These are phyloP conservation scores for Contarinia nasturtii DNA, from an alignment of 1,140 invertebrate genomes.

Conservation along the genomic window DNA sequence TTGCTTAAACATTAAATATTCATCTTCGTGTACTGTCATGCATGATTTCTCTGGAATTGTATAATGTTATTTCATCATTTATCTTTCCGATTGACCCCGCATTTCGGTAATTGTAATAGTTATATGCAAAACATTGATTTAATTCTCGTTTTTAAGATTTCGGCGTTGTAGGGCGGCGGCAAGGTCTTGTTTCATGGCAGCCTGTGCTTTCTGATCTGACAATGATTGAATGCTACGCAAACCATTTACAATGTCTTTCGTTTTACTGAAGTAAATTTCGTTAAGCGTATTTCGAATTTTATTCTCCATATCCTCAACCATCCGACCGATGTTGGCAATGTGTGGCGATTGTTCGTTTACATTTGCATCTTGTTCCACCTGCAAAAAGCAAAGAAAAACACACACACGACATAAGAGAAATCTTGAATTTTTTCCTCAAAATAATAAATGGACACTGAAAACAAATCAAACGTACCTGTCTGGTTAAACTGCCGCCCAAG, in stretches of 20 bases:
- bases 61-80: too few species aligned
- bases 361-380: conserved; percentile 77
- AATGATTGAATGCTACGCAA: conserved; percentile 73
- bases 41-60: too few species aligned
- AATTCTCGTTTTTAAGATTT: conserved; percentile 20
- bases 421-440: too few species aligned
- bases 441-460: too few species aligned
- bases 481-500: conserved; percentile 88
- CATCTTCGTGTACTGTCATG: too few species aligned
- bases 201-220: conserved; percentile 63
- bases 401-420: too few species aligned
- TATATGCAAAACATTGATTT: background rate
- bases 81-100: too few species aligned
- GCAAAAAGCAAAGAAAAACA: conserved; percentile 9
- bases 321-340: conserved; percentile 93
- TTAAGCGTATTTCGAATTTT: conserved; percentile 97
- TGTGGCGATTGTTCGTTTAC: conserved; percentile 88
- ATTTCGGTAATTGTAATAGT: too few species aligned
- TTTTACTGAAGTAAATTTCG: conserved; percentile 99
- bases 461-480: too few species aligned
- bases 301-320: conserved; percentile 98
- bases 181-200: conserved; percentile 69
- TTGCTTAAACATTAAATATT: too few species aligned
- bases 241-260: conserved; percentile 96
- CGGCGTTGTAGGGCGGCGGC: conserved; percentile 61